These are phyloP conservation scores for Melanostigma gelatinosum DNA, from an alignment of 2,113 vertebrate species.

Conservation along the genomic window DNA sequence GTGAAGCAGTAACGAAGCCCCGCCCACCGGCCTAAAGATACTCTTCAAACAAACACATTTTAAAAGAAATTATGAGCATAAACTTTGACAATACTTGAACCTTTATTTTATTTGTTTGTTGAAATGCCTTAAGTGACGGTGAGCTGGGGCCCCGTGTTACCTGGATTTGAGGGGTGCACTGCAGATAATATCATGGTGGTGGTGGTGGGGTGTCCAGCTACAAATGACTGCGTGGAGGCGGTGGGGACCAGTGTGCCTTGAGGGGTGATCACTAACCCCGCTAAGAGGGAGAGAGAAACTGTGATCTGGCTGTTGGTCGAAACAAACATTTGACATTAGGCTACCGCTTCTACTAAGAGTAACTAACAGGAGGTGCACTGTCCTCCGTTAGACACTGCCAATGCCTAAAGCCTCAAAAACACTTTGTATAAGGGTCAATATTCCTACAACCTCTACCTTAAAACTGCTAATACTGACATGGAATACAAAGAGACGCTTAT, in stretches of 20 bases:
- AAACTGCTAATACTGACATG: neutral
- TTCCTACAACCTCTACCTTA: neutral
- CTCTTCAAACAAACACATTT: neutral
- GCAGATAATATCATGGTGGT: slow-evolving; percentile 96
- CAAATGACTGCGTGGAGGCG: slow-evolving; percentile 94
- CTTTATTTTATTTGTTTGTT: neutral
- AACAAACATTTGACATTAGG: slow-evolving; percentile 18
- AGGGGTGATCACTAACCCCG: slow-evolving; percentile 95
- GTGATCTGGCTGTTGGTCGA: slow-evolving; percentile 14
- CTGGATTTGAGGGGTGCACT: slow-evolving; percentile 81
- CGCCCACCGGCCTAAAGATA: neutral
- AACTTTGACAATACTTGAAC: neutral
- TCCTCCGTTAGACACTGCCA: neutral
- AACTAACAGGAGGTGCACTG: neutral
- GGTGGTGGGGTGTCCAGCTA: slow-evolving; percentile 85
- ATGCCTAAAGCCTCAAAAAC: neutral
- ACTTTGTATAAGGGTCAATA: neutral
- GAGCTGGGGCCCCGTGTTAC: slow-evolving; percentile 53
- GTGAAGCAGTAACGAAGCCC: neutral
- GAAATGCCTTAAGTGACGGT: neutral
- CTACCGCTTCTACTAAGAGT: neutral
- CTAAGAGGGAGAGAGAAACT: slow-evolving; percentile 74
- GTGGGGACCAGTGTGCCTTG: slow-evolving; percentile 93
- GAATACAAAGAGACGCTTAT: neutral
- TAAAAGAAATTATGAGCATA: neutral